Base-by-base conservation (phyloP, 2,113 vertebrate species). In the Grammomys dolichurus region DNA sequence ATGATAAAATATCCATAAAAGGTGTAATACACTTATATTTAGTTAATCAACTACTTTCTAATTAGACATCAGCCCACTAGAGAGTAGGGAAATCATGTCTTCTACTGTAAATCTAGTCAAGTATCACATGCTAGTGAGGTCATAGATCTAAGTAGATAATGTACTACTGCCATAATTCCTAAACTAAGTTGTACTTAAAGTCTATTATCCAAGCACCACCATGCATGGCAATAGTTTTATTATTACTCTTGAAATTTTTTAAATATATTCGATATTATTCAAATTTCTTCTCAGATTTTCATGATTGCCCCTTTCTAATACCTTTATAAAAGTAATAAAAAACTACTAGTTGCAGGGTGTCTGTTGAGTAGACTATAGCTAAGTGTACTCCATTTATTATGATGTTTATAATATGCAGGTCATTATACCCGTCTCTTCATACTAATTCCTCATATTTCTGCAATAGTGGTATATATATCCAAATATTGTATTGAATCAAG, bases 391-490 rank as follows among this genome's bases (percentile, higher is more conserved):
- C 31, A 69, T 26, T 81, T 24, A 67, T 93, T 96, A 10, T 31
- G 77, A 58, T 48, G 31, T 80, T 97, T 97, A 76, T 84, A 73
- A 36, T 96, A 97, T 20, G 28, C 70, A 92, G 2, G 0, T 0
- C 3, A 90, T 95, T 95, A 51, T 87, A 14, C 95, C 96, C 43
- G 91, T 36, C 16, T 86, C 36, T 36, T 33, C 76, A 90, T 73
- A 67, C 85, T 31, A 97, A 96, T 93, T 89, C 46, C 70, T 94
- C 93, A 43, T 48, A 84, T 91, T 97, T 98, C 93, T 76, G 85
- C 91, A 31, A 40, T 11, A 96, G 17, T 85, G 96, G 76, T 17
- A 90, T 51, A 78, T 56, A 87, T 40, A 94, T 91, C 93, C 58
- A 95, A 40, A 31, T 90, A 90, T 89, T 60, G 1, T 94, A 7